Percentiles rank a stretch among this genome's conserved stretches.
Evolutionary conservation across 2,797 vertebrate genomes (phyloP).

Genomic region (Monodelphis domestica): DNA sequence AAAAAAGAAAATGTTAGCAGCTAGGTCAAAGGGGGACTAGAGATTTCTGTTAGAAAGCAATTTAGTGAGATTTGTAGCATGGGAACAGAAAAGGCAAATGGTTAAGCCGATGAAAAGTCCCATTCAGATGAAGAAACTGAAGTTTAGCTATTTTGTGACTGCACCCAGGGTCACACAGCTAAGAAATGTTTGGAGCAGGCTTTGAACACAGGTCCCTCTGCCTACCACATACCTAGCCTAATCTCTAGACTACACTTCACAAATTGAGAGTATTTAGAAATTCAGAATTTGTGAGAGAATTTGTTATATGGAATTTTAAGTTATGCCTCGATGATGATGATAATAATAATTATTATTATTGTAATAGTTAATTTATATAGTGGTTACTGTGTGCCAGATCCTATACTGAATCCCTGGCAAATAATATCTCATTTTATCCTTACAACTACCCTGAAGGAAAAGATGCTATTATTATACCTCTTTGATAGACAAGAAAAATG

Average conservation of each 20-base stretch:
- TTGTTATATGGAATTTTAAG: background rate
- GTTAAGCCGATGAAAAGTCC: slow-evolving; percentile 16
- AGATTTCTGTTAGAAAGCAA: slow-evolving; percentile 14
- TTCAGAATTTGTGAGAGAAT: background rate
- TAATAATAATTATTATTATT: too few relatives aligned
- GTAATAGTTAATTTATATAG: background rate
- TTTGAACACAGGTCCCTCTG: background rate
- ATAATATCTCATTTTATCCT: background rate
- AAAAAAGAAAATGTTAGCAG: slow-evolving; percentile 25
- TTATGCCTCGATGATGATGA: background rate
- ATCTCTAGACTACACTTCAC: background rate
- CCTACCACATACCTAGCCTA: background rate
- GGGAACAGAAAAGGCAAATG: slow-evolving; percentile 23
- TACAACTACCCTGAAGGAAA: background rate
- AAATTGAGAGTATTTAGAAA: background rate
- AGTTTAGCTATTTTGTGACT: background rate
- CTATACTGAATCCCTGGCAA: background rate
- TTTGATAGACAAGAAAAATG: background rate
- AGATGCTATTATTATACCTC: background rate
- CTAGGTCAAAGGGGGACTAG: background rate
- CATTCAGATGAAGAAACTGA: background rate
- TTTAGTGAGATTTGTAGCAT: slow-evolving; percentile 39
- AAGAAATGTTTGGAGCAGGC: background rate
- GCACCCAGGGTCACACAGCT: background rate
- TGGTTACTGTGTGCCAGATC: background rate